Percentiles rank a stretch among this genome's conserved stretches.
phyloP scores from a whole-genome alignment of 1,140 invertebrate species.

The Lucilia sericata region DNA sequence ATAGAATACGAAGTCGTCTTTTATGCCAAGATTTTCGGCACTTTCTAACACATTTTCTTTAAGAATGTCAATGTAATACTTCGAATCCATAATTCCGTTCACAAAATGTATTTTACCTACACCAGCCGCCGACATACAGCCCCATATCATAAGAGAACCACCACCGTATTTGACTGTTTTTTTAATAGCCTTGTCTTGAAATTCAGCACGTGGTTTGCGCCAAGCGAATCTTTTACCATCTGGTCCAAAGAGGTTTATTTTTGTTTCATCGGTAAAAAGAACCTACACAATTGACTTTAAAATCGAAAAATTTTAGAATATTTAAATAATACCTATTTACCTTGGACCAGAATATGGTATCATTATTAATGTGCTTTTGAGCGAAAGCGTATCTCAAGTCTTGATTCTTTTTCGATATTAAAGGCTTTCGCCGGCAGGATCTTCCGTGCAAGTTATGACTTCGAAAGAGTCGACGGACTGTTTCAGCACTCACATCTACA shows the following conservation, averaged over 20 bases:
- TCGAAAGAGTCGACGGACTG: too few species aligned
- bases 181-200: constrained; percentile 44
- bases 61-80: constrained; percentile 50
- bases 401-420: too few species aligned
- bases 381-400: too few species aligned
- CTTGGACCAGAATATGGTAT: too few species aligned
- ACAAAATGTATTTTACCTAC: constrained; percentile 46
- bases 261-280: too few species aligned
- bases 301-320: too few species aligned
- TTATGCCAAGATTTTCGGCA: constrained; percentile 48
- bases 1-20: constrained; percentile 49
- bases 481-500: too few species aligned
- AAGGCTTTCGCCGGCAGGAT: too few species aligned
- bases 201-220: constrained; percentile 6
- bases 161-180: constrained; percentile 50
- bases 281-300: too few species aligned
- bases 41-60: constrained; percentile 47
- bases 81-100: constrained; percentile 48
- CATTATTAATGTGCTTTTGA: too few species aligned
- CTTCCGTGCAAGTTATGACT: too few species aligned
- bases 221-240: background rate
- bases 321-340: too few species aligned
- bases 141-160: constrained; percentile 59
- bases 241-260: background rate
- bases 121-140: constrained; percentile 51